Evolutionary conservation across 2,113 vertebrate genomes (phyloP), one percentile per base, ranked within the genome.

Genomic region (Mus musculus): DNA sequence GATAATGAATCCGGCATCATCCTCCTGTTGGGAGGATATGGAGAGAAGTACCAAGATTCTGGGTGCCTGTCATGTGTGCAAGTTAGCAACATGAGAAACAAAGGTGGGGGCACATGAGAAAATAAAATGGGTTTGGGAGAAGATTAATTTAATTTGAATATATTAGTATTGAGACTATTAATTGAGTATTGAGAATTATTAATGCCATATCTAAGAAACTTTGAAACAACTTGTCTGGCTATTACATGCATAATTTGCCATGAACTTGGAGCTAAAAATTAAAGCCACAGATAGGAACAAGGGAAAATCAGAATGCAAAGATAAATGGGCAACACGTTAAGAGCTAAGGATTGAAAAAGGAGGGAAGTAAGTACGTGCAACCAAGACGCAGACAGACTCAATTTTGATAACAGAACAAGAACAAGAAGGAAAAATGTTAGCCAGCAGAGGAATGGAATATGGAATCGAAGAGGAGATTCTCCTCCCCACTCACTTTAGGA

Each of bases 71-170:
- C 14, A 11, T 85, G 54, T 77, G 52, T 20, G 6, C 78, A 20
- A 49, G 46, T 16, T 87, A 76, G 13, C 73, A 84, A 17, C 93
- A 33, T 49, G 33, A 95, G 77, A 82, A 93, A 78, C 77, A 77
- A 80, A 93, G 26, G 56, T 88, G 36, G 73, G 88, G 4, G 59
- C 8, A 92, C 5, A 24, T 63, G 52, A 90, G 56, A 88, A 65
- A 92, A 90, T 84, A 54, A 92, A 73, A 24, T 90, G 49, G 7
- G 33, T 59, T 94, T 90, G 87, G 80, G 46, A 86, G 36, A 90
- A 72, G 56, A 88, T 59, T 61, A 71, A 89, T 33, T 80, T 2
- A 33, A 11, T 90, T 95, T 94, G 78, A 75, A 69, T 82, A 72
- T 92, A 19, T 88, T 94, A 84, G 16, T 71, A 56, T 86, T 95